Evolutionary conservation across 2,113 vertebrate genomes (phyloP).

Genomic region (Micronycteris hirsuta): DNA sequence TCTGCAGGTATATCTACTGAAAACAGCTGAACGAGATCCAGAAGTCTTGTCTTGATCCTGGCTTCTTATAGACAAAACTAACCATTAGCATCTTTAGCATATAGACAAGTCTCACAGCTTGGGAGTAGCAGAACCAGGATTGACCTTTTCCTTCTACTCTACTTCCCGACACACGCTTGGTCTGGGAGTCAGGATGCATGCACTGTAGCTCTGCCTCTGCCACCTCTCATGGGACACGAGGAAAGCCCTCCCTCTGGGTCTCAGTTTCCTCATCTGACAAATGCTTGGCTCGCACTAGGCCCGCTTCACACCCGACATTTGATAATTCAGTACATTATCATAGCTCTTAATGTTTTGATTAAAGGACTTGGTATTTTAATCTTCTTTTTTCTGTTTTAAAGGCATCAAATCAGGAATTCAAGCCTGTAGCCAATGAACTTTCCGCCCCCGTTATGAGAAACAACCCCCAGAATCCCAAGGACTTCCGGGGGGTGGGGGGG

Average conservation of each 20-base stretch:
- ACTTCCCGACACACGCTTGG: neutral
- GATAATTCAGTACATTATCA: neutral
- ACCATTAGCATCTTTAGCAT: neutral
- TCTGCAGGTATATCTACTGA: neutral
- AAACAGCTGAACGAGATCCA: neutral
- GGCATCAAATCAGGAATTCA: slow-evolving; percentile 50
- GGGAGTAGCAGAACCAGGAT: neutral
- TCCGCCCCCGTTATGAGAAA: neutral
- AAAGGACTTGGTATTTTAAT: slow-evolving; percentile 39
- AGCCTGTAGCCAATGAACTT: slow-evolving; percentile 43
- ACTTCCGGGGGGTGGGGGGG: slow-evolving; percentile 13
- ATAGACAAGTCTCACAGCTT: neutral
- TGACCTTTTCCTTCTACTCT: neutral
- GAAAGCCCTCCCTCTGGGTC: neutral
- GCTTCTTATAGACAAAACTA: neutral
- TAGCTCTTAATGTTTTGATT: slow-evolving; percentile 22
- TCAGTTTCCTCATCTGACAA: neutral
- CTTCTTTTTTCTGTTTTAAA: neutral
- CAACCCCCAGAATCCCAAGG: slow-evolving; percentile 28
- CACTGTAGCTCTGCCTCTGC: neutral
- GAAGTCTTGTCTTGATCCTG: neutral
- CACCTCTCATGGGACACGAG: neutral
- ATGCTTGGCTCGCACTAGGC: neutral
- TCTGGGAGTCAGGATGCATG: neutral
- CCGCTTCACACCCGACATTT: neutral